phyloP scores from a whole-genome alignment of 2,888 invertebrate species.

The Apamea sordens region DNA sequence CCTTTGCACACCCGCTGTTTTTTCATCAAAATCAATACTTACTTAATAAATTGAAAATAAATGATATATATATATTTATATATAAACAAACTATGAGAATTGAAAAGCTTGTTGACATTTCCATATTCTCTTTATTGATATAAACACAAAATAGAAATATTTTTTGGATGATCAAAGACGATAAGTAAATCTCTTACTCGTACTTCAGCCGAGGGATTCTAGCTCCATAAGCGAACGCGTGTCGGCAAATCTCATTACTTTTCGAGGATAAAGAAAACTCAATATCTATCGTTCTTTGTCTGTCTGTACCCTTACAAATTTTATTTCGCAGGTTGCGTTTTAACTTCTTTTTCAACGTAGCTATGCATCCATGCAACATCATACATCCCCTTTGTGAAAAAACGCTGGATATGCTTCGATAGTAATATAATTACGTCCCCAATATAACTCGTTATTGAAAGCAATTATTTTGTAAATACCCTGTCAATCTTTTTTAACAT shows the following conservation, averaged over 20 bases:
- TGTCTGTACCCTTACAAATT: conserved; percentile 76
- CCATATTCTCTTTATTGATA: conserved; percentile 56
- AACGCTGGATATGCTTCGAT: background rate
- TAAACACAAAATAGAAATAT: conserved; percentile 64
- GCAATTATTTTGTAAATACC: conserved; percentile 2
- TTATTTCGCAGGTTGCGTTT: conserved; percentile 73
- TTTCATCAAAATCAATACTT: conserved; percentile 7
- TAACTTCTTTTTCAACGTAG: conserved; percentile 59
- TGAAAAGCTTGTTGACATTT: conserved; percentile 49
- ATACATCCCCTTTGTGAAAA: conserved; percentile 12
- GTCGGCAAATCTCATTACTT: conserved; percentile 86
- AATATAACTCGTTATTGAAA: background rate
- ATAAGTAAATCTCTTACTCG: conserved; percentile 76
- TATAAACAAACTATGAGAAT: conserved; percentile 45
- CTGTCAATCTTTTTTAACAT: conserved; percentile 10
- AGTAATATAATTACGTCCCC: conserved; percentile 8
- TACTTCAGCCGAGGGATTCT: conserved; percentile 73
- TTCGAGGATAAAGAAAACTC: conserved; percentile 84
- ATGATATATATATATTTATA: too few species aligned
- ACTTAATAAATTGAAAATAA: background rate
- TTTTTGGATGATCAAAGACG: conserved; percentile 80
- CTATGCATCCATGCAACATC: background rate
- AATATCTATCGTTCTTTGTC: conserved; percentile 82
- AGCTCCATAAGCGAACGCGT: conserved; percentile 80
- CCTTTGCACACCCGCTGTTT: background rate